A percentile compares a stretch with the other conserved stretches of the same genome.
phyloP scores from a whole-genome alignment of 2,113 vertebrate genomes.

The Grammomys surdaster region DNA sequence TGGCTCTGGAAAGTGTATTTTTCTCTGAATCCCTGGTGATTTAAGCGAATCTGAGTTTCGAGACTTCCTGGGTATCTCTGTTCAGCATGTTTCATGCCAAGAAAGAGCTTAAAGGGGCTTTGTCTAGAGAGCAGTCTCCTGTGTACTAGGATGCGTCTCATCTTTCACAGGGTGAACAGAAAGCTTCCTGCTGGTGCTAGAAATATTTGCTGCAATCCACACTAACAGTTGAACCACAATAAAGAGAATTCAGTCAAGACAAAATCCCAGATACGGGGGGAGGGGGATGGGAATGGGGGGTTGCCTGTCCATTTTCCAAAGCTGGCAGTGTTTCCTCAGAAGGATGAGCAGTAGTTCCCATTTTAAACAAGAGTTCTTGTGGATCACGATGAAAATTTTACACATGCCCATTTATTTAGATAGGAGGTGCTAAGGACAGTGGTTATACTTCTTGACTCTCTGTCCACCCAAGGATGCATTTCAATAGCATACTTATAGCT shows the following conservation, averaged over 20 bases:
- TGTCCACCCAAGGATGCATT: not conserved
- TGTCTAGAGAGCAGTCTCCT: conserved; percentile 68
- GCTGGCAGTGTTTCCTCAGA: not conserved
- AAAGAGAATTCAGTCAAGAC: conserved; percentile 49
- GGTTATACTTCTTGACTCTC: conserved; percentile 25
- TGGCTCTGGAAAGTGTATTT: not conserved
- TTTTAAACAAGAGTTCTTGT: not conserved
- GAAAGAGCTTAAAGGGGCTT: conserved; percentile 69
- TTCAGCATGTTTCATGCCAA: conserved; percentile 62
- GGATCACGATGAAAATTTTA: not conserved
- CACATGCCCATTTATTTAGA: not conserved
- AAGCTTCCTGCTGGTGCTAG: conserved; percentile 67
- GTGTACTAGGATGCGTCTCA: conserved; percentile 55
- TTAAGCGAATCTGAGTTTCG: not conserved
- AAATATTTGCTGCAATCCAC: conserved; percentile 41
- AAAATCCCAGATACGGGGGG: not conserved
- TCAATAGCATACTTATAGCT: not conserved
- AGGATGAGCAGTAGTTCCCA: too few species aligned
- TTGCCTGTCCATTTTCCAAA: not conserved
- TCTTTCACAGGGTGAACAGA: conserved; percentile 73
- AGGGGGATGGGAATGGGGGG: not conserved
- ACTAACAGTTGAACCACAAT: conserved; percentile 61
- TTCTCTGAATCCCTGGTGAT: not conserved
- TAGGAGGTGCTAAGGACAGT: not conserved
- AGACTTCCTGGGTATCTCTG: conserved; percentile 58